Conservation (phyloP, 2,888 invertebrate species). For the Patella pellucida region DNA sequence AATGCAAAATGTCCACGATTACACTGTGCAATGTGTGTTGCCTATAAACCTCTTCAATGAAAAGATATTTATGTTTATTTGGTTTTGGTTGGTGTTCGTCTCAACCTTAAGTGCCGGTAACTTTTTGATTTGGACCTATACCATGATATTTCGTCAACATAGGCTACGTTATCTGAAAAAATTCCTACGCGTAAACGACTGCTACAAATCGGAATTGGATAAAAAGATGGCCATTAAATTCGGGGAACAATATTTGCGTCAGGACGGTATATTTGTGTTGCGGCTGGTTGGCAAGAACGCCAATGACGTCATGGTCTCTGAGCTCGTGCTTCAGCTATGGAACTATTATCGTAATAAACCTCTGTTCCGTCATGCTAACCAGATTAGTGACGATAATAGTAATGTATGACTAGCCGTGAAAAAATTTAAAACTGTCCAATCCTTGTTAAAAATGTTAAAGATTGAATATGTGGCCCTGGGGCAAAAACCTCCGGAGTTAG, state of each 20-base stretch:
- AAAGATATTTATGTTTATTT: slow-evolving; percentile 72
- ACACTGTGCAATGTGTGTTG: slow-evolving; percentile 71
- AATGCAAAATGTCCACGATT: slow-evolving; percentile 72
- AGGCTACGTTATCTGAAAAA: slow-evolving; percentile 66
- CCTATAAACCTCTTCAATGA: slow-evolving; percentile 68
- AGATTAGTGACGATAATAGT: slow-evolving; percentile 64
- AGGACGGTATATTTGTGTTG: slow-evolving; percentile 70
- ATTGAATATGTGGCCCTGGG: slow-evolving; percentile 52
- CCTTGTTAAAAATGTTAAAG: slow-evolving; percentile 54
- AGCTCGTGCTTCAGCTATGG: slow-evolving; percentile 69
- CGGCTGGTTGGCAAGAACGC: slow-evolving; percentile 70
- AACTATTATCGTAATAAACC: slow-evolving; percentile 67
- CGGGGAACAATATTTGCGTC: slow-evolving; percentile 68
- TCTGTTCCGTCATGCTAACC: slow-evolving; percentile 62
- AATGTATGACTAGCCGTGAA: slow-evolving; percentile 67
- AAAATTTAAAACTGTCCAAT: slow-evolving; percentile 43
- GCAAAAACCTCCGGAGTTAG: slow-evolving; percentile 12
- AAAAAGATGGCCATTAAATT: slow-evolving; percentile 67
- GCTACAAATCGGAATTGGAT: slow-evolving; percentile 65
- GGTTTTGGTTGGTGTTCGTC: slow-evolving; percentile 74
- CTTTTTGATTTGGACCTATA: slow-evolving; percentile 71
- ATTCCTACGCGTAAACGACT: slow-evolving; percentile 63
- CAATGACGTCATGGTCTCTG: slow-evolving; percentile 70
- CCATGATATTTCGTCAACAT: slow-evolving; percentile 63
- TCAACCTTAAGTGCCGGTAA: slow-evolving; percentile 70